Conservation (phyloP, 2,113 vertebrate genomes). For the Chloropsis cyanopogon region DNA sequence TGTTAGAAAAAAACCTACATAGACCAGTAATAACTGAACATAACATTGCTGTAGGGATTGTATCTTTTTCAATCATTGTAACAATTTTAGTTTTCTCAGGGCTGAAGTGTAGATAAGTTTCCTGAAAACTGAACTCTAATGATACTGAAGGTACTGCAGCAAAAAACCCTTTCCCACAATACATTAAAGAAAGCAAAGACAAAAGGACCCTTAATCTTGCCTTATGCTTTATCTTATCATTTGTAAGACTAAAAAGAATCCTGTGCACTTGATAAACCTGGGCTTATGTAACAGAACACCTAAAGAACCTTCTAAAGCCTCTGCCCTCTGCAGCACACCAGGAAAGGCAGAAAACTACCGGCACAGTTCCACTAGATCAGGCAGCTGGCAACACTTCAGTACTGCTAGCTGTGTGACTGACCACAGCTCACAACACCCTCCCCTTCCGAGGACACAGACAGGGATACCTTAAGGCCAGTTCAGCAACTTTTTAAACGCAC, state of each 20-base stretch:
- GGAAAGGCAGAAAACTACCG: background rate
- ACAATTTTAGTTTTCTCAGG: background rate
- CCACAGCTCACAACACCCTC: background rate
- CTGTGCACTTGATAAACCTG: background rate
- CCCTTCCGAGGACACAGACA: background rate
- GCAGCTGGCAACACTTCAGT: background rate
- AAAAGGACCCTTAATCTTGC: background rate
- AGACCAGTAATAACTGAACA: background rate
- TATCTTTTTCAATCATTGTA: background rate
- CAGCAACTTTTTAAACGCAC: background rate
- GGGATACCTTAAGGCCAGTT: accelerated
- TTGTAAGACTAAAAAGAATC: background rate
- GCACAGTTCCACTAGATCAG: background rate
- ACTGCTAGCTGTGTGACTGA: background rate
- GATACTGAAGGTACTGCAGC: background rate
- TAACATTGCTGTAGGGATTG: background rate
- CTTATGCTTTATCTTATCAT: background rate
- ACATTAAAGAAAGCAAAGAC: background rate
- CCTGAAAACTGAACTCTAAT: background rate
- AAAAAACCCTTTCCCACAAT: background rate
- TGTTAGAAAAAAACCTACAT: background rate
- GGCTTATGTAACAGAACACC: background rate
- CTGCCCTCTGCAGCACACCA: background rate
- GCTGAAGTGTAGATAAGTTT: background rate
- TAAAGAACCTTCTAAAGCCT: background rate